A percentile compares a stretch with the other conserved stretches of the same genome.
Conservation (phyloP, 2,888 invertebrate genomes). For the Empis livida region DNA sequence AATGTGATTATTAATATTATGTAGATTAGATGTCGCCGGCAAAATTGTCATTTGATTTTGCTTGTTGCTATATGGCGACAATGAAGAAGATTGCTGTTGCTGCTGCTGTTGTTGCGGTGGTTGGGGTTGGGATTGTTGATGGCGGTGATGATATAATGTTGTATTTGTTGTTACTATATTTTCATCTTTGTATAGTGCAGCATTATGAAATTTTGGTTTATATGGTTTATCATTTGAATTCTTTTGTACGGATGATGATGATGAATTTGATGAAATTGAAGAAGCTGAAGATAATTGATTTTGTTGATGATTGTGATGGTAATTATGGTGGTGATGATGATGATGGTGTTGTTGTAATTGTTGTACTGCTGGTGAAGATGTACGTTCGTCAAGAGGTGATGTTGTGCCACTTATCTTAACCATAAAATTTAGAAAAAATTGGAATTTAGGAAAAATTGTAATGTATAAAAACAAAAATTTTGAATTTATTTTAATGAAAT, state of each 20-base stretch:
- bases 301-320: slow-evolving; percentile 22
- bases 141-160: slow-evolving; percentile 10
- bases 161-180: background rate
- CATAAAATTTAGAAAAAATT: background rate
- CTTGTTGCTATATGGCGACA: slow-evolving; percentile 18
- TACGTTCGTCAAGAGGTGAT: slow-evolving; percentile 32
- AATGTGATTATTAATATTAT: slow-evolving; percentile 25
- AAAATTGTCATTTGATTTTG: background rate
- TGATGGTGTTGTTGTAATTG: slow-evolving; percentile 4
- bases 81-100: slow-evolving; percentile 20
- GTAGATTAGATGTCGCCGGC: background rate
- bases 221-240: slow-evolving; percentile 44
- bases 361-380: slow-evolving; percentile 15
- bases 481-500: too few species aligned
- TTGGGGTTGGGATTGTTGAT: slow-evolving; percentile 9
- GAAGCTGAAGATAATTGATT: slow-evolving; percentile 14
- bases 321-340: slow-evolving; percentile 14
- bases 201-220: slow-evolving; percentile 64
- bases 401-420: slow-evolving; percentile 31
- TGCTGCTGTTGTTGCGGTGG: slow-evolving; percentile 7
- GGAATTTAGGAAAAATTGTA: too few species aligned
- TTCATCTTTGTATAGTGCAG: slow-evolving; percentile 43
- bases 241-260: slow-evolving; percentile 26
- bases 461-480: too few species aligned
- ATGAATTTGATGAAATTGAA: slow-evolving; percentile 12